Evolutionary conservation across 2,797 vertebrate species (phyloP).

Genomic region (Okamejei kenojei): DNA sequence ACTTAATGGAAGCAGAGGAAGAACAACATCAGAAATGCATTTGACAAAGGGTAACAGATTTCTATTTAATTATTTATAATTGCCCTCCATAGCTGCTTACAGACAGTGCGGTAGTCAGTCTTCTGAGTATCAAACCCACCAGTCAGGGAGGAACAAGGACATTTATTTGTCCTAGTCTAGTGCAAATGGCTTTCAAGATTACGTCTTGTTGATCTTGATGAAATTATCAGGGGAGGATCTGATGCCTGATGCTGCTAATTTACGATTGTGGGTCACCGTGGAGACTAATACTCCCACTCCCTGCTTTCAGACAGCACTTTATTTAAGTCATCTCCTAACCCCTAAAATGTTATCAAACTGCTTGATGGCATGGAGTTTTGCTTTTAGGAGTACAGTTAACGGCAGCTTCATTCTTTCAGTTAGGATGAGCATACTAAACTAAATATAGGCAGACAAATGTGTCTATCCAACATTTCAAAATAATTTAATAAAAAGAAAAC

Average conservation of each 20-base stretch:
- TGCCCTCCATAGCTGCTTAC: conserved; percentile 58
- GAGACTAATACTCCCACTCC: conserved; percentile 50
- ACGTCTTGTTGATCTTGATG: conserved; percentile 68
- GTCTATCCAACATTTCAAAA: not conserved
- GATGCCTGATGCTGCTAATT: conserved; percentile 60
- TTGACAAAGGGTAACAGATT: conserved; percentile 77
- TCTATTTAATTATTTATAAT: conserved; percentile 76
- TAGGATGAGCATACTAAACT: not conserved
- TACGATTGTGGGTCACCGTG: conserved; percentile 60
- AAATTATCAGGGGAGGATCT: conserved; percentile 62
- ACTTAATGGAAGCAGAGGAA: conserved; percentile 69
- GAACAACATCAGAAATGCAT: conserved; percentile 69
- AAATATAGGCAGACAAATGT: not conserved
- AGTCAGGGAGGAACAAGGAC: conserved; percentile 64
- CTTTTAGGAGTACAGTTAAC: not conserved
- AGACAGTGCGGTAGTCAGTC: conserved; percentile 58
- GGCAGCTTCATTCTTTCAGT: not conserved
- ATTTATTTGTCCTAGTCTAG: conserved; percentile 63
- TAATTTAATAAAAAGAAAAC: not conserved
- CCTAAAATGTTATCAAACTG: conserved; percentile 44
- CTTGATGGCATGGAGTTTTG: not conserved
- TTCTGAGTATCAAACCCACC: conserved; percentile 51
- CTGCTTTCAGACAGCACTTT: conserved; percentile 53
- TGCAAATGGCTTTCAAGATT: conserved; percentile 63
- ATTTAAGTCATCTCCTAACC: conserved; percentile 57